Base-by-base conservation (phyloP, 2,888 invertebrate genomes). In the Polylopha cassiicola region DNA sequence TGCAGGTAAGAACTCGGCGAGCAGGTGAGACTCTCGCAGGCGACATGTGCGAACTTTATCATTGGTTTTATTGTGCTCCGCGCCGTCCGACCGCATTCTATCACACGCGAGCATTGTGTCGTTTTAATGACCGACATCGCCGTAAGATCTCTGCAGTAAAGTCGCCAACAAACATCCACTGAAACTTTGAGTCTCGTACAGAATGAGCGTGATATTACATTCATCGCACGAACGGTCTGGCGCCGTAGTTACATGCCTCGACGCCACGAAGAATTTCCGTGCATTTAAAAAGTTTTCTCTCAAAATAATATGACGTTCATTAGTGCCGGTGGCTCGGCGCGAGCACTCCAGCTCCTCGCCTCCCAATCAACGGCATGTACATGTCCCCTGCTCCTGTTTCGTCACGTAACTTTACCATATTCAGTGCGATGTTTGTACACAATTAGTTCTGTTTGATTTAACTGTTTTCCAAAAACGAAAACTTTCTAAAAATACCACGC, bases 21-120 rank as follows among this genome's bases (percentile, higher is more conserved):
- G 60, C 71, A 51, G 59, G 61, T 62, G 73, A 73, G 72, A 59
- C 72, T 73, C 73, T 73, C 53, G 49, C 50, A 52, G 50, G 46
- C 57, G 70, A 69, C 75, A 75, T 65, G 65, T 75, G 75, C 72
- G 74, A 73, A 75, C 71, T 75, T 77, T 73, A 77, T 79, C 72
- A 71, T 59, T 51, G 61, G 57, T 69, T 74, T 75, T 75, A 68
- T 74, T 68, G 63, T 62, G 47, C 33, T 33, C 21, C 26, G 22
- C 13, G 29, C 45, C 37, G 43, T 39, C 44, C 39, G 44, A 48
- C 52, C 48, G 50, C 58, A 49, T 61, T 54, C 59, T 63, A 51
- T 49, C 51, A 53, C 46, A 48, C 50, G 45, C 54, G 53, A 52
- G 24, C 39, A 17, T 49, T 38, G 39, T 46, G 51, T 47, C 51